Percentiles rank a stretch among this genome's conserved stretches.
Evolutionary conservation across 2,888 invertebrate species (phyloP).

Genomic region (Acanthosepion pharaonis): DNA sequence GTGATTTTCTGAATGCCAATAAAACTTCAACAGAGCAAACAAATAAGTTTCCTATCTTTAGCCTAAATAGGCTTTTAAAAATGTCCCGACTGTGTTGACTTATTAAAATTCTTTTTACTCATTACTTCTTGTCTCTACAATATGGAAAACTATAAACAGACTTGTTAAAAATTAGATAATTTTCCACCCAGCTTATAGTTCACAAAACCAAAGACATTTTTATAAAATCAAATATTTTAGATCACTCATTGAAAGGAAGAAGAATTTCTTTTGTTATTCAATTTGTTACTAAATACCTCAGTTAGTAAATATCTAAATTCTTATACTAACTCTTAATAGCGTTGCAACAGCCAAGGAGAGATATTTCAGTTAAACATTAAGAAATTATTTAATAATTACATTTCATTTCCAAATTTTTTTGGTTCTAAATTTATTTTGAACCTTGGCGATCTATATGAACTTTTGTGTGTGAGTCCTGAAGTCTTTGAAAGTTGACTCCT

Average conservation of each 20-base stretch:
- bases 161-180: background rate
- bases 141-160: constrained; percentile 24
- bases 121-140: background rate
- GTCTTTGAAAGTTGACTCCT: constrained; percentile 11
- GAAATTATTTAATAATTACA: background rate
- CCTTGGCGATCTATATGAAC: background rate
- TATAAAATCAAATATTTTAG: background rate
- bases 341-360: background rate
- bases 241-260: background rate
- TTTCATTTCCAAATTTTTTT: background rate
- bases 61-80: background rate
- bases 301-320: background rate
- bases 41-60: constrained; percentile 23
- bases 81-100: background rate
- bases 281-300: background rate
- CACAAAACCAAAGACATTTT: background rate
- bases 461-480: background rate
- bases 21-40: constrained; percentile 11
- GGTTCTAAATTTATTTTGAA: background rate
- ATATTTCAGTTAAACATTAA: background rate
- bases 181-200: background rate
- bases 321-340: background rate
- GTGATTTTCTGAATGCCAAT: background rate
- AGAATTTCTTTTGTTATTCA: too few relatives aligned
- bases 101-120: background rate